Evolutionary conservation across 2,888 invertebrate species (phyloP), one percentile per base, ranked within the genome.

Genomic region (Unio delphinus): DNA sequence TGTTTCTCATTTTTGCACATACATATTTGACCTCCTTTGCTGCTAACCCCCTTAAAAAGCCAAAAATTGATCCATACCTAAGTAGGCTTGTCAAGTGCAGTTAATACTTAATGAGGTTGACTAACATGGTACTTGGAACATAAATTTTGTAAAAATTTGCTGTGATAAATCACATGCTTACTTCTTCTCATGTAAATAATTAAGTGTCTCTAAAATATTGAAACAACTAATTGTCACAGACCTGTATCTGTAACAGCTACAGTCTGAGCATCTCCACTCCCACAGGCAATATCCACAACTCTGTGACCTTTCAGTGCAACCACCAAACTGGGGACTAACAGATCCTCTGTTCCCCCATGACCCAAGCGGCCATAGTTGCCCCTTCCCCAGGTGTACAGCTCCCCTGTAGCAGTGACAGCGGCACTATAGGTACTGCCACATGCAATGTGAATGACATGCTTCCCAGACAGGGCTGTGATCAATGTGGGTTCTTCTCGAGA

Each of bases 371-470:
- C 98, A 87, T 98, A 98, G 55, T 97, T 92, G 0, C 98, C 98
- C 90, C 97, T 96, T 64, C 98, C 98, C 97, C 98, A 98, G 0
- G 97, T 97, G 88, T 95, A 95, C n/a, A 98, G 92, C 80, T 96
- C 95, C 26, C 98, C 97, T 17, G 94, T 92, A 26, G 94, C 93
- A 0, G 96, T 95, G 64, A 98, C 93, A 8, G 96, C 96, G 3
- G 97, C 97, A 23, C 96, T 97, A 89, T 98, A 98, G 17, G 97
- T 96, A 65, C 97, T 96, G 1, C 98, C 97, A 88, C 97, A 97
- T 0, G 96, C 95, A 67, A 98, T 94, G 73, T 95, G 94, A 0
- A 95, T 92, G 65, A 98, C 94, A 69, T 89, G 87, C 74, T 95
- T 93, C 0, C 96, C 96, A 28, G 94, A 93, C 20, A 98, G 91